phyloP scores from a whole-genome alignment of 2,113 vertebrate genomes.

The Brachyhypopomus gauderio region DNA sequence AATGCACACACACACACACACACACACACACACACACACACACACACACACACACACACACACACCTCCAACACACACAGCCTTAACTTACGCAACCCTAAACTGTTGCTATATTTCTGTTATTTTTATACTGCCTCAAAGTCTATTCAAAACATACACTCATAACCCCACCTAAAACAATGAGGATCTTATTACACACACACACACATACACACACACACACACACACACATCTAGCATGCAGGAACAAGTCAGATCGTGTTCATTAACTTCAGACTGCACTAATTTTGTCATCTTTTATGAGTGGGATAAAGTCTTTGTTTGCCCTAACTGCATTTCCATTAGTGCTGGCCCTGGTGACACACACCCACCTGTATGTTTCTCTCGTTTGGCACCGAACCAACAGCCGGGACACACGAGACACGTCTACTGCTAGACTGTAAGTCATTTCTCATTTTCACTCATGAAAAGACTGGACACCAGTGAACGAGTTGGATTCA shows the following conservation, averaged over 20 bases:
- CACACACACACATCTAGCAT: slow-evolving; percentile 5
- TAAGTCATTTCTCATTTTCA: no score
- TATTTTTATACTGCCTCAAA: slow-evolving; percentile 10
- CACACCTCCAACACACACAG: background rate
- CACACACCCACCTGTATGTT: background rate
- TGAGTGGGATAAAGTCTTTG: background rate
- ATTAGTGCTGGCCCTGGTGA: background rate
- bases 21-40: background rate
- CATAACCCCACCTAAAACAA: background rate
- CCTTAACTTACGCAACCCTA: background rate
- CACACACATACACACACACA: slow-evolving; percentile 5
- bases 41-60: slow-evolving; percentile 5
- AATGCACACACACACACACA: background rate
- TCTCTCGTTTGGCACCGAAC: no score
- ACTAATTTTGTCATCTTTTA: background rate
- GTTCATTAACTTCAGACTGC: background rate
- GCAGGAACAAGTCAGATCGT: background rate
- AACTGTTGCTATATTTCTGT: slow-evolving; percentile 6
- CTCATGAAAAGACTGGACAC: background rate
- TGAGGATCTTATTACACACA: slow-evolving; percentile 13
- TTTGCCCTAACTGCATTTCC: background rate
- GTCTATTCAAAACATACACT: background rate
- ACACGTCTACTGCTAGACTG: no score
- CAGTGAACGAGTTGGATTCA: slow-evolving; percentile 33
- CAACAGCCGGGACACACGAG: no score